These are phyloP conservation scores for Riptortus pedestris DNA, from an alignment of 1,140 invertebrate species.

Conservation along the genomic window DNA sequence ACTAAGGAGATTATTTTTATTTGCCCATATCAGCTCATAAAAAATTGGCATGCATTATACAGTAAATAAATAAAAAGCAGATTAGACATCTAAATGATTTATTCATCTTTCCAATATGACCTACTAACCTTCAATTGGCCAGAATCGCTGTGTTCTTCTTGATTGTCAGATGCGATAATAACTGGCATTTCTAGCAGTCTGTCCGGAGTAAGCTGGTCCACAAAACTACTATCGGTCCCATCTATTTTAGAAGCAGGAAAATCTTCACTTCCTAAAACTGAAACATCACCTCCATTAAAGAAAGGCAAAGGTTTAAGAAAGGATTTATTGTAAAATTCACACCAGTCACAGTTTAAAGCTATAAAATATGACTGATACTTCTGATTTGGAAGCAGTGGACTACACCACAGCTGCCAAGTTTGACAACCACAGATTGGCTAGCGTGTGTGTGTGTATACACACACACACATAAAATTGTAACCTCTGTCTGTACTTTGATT, in stretches of 20 bases:
- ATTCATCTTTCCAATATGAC: neutral
- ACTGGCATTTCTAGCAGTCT: constrained; percentile 27
- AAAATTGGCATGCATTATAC: neutral
- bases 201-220: constrained; percentile 26
- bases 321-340: constrained; percentile 10
- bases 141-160: neutral
- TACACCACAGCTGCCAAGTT: no score
- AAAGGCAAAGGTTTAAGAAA: neutral
- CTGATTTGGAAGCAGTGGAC: no score
- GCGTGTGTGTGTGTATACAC: no score
- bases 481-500: no score
- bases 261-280: constrained; percentile 20
- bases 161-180: constrained; percentile 21
- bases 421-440: no score
- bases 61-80: neutral
- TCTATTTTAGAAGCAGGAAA: neutral
- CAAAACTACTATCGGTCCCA: constrained; percentile 1
- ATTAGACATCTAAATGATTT: neutral
- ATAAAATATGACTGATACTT: no score
- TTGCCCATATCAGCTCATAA: neutral
- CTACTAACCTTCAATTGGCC: constrained; percentile 5
- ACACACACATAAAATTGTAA: no score
- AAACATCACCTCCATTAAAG: no score
- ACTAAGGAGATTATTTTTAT: no score
- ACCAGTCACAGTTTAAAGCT: no score